Conservation (phyloP, 2,888 invertebrate species). For the Idaea biselata region DNA sequence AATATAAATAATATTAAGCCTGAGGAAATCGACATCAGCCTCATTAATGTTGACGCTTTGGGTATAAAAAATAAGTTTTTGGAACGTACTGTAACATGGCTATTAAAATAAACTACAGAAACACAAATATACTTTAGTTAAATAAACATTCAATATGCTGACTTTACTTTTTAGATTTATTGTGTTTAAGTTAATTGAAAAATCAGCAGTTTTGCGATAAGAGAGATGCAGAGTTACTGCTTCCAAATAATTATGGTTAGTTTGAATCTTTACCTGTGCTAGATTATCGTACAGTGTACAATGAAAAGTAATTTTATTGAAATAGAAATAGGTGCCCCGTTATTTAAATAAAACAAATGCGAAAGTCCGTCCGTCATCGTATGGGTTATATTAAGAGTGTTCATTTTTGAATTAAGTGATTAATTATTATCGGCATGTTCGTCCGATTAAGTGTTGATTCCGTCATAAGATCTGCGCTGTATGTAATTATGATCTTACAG, state of each 20-base stretch:
- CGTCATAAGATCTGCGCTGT: too few species aligned
- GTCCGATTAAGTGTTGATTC: too few species aligned
- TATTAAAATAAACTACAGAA: constrained; percentile 34
- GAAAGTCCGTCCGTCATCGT: background rate
- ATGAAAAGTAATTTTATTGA: background rate
- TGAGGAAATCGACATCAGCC: constrained; percentile 38
- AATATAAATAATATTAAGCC: constrained; percentile 43
- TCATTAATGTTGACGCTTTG: constrained; percentile 41
- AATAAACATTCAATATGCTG: constrained; percentile 10
- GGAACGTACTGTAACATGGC: constrained; percentile 37
- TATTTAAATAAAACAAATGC: background rate
- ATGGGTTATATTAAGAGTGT: background rate
- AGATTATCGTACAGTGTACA: background rate
- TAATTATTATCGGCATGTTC: too few species aligned
- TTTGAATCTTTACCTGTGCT: constrained; percentile 19
- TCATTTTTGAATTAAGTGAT: background rate
- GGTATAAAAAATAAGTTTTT: constrained; percentile 41
- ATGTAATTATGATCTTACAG: background rate
- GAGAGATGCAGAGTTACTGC: constrained; percentile 47
- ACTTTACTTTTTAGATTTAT: constrained; percentile 24
- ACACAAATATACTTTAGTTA: constrained; percentile 4
- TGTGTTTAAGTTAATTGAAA: constrained; percentile 46
- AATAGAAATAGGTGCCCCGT: background rate
- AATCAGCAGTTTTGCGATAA: constrained; percentile 45
- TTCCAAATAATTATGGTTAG: constrained; percentile 49